phyloP scores from a whole-genome alignment of 2,888 invertebrate genomes.

The Tenthredo mesomela region DNA sequence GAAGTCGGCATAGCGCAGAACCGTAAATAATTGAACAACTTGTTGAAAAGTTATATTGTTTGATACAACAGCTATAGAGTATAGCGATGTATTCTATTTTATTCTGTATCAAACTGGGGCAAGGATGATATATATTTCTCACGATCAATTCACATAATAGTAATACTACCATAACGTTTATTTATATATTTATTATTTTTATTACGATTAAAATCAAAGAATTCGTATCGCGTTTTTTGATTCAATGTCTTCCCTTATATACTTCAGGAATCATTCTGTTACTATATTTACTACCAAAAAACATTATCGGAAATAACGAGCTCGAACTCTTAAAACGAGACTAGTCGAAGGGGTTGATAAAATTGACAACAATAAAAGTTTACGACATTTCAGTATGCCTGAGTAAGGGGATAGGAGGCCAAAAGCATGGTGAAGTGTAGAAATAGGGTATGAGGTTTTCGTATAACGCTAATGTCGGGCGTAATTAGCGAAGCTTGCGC shows the following conservation, averaged over 20 bases:
- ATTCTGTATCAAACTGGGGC: background rate
- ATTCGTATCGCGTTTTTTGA: background rate
- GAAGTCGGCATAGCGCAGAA: background rate
- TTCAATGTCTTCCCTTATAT: background rate
- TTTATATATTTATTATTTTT: background rate
- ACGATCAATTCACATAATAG: background rate
- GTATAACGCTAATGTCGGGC: background rate
- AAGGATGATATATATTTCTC: background rate
- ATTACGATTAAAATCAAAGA: background rate
- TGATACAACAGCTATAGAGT: too few species aligned
- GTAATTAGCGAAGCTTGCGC: conserved; percentile 21
- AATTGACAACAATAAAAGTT: conserved; percentile 29
- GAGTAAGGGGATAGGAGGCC: background rate
- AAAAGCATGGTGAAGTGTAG: background rate
- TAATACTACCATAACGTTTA: too few species aligned
- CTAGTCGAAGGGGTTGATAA: background rate
- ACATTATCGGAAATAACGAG: conserved; percentile 2
- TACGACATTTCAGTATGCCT: background rate
- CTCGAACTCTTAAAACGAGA: background rate
- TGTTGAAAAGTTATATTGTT: conserved; percentile 33
- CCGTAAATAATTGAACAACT: conserved; percentile 36
- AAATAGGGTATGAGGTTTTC: background rate
- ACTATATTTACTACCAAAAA: background rate
- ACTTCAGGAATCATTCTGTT: background rate
- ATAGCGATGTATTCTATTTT: background rate